Evolutionary conservation across 2,888 invertebrate species (phyloP), one percentile per base, ranked within the genome.

Genomic region (Liodrosophila aerea): DNA sequence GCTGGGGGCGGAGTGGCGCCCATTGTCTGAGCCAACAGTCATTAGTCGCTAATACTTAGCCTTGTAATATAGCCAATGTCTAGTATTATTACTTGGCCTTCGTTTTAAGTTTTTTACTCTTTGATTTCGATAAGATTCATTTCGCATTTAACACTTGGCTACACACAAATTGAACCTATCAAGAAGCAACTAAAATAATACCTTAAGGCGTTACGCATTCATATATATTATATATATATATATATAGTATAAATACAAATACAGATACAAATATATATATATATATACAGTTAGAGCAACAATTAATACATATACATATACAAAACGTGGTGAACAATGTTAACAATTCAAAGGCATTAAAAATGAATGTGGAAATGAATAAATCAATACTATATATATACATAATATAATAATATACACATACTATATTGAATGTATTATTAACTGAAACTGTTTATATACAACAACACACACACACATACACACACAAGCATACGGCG

Each of bases 201-300:
- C 85, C 85, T 80, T 82, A 82, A 85, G 62, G 78, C 85, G 85
- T 85, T 72, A 82, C 78, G 85, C 85, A 72, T 81, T 61, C 66
- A 69, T 60, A 51, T 52, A 66, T 53, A 59, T 62, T 60, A 51
- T 52, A 66, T 53, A 59, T 62, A 70, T 40, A 61, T 16, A 22
- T n/a, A 40, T 54, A 60, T 39, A 53, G 66, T 61, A 73, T 45
- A 22, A 4, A 63, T 59, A 49, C 39, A 72, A 41, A 45, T 39
- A 58, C 33, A 40, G 12, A 51, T 15, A 4, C 30, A 37, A 12
- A 50, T 43, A 33, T 11, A 47, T 13, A 40, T 7, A 51, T n/a
- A 13, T 27, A 29, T 4, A 11, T 43, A 52, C 22, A 50, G 45
- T 64, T 49, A 65, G 41, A 46, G 34, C 62, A 71, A 62, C 50